Evolutionary conservation across 2,113 vertebrate species (phyloP).

Genomic region (Sitta europaea): DNA sequence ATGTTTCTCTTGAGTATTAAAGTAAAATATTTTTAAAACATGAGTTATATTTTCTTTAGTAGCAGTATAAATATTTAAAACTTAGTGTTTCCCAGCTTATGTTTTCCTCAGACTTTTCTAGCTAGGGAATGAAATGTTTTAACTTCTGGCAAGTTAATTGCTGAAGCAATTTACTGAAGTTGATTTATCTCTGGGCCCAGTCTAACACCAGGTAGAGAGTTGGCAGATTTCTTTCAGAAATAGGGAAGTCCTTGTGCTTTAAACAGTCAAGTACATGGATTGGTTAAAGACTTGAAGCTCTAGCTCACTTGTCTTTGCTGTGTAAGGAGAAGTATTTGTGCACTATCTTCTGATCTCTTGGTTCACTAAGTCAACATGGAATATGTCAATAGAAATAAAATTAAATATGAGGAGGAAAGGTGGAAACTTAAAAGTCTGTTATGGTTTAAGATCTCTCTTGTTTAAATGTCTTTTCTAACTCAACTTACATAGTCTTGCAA

Average conservation of each 20-base stretch:
- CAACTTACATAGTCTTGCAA: rapidly evolving
- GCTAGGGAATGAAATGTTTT: neutral
- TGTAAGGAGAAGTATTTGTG: neutral
- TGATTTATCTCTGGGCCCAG: neutral
- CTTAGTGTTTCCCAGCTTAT: neutral
- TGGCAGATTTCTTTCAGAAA: neutral
- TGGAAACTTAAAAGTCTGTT: neutral
- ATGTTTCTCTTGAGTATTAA: neutral
- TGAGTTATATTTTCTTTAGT: neutral
- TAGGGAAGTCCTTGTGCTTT: neutral
- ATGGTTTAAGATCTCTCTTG: neutral
- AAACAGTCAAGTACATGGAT: neutral
- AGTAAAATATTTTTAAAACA: neutral
- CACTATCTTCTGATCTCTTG: neutral
- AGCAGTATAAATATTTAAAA: neutral
- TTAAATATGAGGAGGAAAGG: neutral
- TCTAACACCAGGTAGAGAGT: neutral
- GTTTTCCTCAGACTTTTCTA: neutral
- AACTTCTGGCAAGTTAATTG: neutral
- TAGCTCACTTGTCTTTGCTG: neutral
- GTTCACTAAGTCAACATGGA: neutral
- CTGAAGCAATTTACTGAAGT: neutral
- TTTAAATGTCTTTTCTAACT: neutral
- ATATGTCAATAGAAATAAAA: neutral
- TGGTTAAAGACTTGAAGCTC: neutral